phyloP scores from a whole-genome alignment of 2,797 vertebrate genomes.

The Sphenodon punctatus region DNA sequence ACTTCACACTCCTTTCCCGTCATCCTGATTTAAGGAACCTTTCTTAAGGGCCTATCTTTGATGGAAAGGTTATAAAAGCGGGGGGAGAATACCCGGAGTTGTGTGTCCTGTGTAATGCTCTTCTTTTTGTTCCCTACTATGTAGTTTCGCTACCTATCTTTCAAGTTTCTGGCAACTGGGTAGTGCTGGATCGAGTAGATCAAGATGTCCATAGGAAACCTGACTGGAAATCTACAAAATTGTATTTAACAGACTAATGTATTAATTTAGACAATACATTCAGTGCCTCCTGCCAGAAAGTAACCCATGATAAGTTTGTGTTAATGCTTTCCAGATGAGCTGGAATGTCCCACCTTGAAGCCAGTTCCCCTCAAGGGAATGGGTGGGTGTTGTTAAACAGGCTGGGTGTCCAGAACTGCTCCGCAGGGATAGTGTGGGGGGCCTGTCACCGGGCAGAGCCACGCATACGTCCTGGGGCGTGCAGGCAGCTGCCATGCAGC shows the following conservation, averaged over 20 bases:
- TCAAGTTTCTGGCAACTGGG: slow-evolving; percentile 66
- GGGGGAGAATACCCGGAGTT: slow-evolving; percentile 3
- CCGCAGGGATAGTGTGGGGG: too few species aligned
- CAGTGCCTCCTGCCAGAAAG: slow-evolving; percentile 16
- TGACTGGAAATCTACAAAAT: slow-evolving; percentile 64
- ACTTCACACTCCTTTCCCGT: background rate
- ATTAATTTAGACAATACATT: slow-evolving; percentile 54
- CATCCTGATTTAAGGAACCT: slow-evolving; percentile 1
- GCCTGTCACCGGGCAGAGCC: too few species aligned
- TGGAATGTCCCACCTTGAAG: slow-evolving; percentile 55
- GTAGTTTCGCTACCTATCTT: slow-evolving; percentile 64
- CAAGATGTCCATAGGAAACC: slow-evolving; percentile 63
- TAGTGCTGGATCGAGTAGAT: slow-evolving; percentile 38
- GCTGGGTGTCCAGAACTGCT: too few species aligned
- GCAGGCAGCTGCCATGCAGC: too few species aligned
- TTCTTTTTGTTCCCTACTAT: slow-evolving; percentile 73
- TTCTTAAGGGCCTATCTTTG: background rate
- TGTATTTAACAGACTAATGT: slow-evolving; percentile 74
- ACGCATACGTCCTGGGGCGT: too few species aligned
- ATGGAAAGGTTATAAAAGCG: slow-evolving; percentile 5
- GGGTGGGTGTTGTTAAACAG: too few species aligned
- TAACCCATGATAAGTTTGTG: slow-evolving; percentile 22
- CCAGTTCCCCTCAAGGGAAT: slow-evolving; percentile 33
- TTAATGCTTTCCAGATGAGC: slow-evolving; percentile 27
- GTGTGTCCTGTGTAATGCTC: slow-evolving; percentile 61